Conservation (phyloP, 2,797 vertebrate species). For the Epinephelus coioides region DNA sequence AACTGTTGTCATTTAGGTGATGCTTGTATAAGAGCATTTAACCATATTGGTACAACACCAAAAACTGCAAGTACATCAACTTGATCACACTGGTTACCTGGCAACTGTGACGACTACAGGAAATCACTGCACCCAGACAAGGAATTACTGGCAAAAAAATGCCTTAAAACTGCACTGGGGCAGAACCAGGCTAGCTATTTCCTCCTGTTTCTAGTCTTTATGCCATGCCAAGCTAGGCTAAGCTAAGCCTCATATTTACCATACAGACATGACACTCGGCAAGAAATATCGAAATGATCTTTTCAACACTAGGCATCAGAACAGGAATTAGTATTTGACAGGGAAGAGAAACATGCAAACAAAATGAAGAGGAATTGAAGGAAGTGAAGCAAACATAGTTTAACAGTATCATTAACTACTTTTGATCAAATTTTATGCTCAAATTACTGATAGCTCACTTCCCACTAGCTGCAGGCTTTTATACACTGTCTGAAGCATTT, state of each 20-base stretch:
- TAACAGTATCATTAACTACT: neutral
- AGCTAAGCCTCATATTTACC: neutral
- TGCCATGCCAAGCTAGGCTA: neutral
- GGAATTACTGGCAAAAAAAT: neutral
- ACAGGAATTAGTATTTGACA: neutral
- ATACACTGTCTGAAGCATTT: conserved; percentile 8
- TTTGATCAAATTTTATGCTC: neutral
- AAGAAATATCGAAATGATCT: neutral
- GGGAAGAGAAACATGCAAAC: neutral
- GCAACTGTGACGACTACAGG: neutral
- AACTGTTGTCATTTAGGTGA: too few species aligned
- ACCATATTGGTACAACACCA: too few species aligned
- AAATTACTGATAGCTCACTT: neutral
- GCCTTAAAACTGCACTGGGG: neutral
- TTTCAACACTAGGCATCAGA: neutral
- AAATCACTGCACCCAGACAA: neutral
- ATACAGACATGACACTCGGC: neutral
- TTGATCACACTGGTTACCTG: neutral
- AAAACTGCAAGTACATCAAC: too few species aligned
- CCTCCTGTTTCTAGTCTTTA: neutral
- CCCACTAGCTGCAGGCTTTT: neutral
- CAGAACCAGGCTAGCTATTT: neutral
- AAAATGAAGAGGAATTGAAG: conserved; percentile 1
- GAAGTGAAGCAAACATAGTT: neutral
- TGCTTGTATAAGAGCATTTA: too few species aligned